Evolutionary conservation across 2,797 vertebrate genomes (phyloP), one percentile per base, ranked within the genome.

Genomic region (Salarias fasciatus): DNA sequence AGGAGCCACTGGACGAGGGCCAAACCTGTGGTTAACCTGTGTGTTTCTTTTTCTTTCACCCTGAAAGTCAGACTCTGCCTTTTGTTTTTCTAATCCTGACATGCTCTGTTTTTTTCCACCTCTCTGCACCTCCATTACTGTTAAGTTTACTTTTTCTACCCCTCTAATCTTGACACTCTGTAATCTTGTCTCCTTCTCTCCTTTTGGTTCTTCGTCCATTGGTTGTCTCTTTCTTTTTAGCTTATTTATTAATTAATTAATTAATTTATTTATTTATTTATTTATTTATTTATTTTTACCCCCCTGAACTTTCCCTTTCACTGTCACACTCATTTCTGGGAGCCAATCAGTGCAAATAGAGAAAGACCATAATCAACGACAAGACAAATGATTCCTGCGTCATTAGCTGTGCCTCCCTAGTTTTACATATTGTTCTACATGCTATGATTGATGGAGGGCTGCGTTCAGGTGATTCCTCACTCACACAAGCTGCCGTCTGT

Each of bases 281-380:
- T n/a, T n/a, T n/a, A n/a, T n/a, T n/a, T n/a, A n/a, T n/a, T n/a
- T n/a, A n/a, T 6, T 14, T 53, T 15, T 57, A 40, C 37, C 43
- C 56, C 53, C 45, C 6, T 13, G 24, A 54, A 46, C 58, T 63
- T 66, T 68, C 48, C 45, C 53, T 30, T 68, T 72, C 53, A 11
- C 40, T 44, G 42, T 53, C 53, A 58, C 81, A 82, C 82, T 82
- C 29, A 61, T 83, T 86, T 72, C 81, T 41, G 47, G 40, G 13
- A 43, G 52, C 79, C 75, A 90, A 86, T 89, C 82, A 86, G 87
- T 86, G 82, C 63, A 84, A 83, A 86, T 75, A 72, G 66, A 79
- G 53, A 72, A 59, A 53, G 73, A 78, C 67, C 48, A 65, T 79
- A 85, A 88, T 81, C 66, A 83, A 81, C 77, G 69, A 79, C 72